Evolutionary conservation across 2,888 invertebrate genomes (phyloP), one percentile per base, ranked within the genome.

Genomic region (Diarsia rubi): DNA sequence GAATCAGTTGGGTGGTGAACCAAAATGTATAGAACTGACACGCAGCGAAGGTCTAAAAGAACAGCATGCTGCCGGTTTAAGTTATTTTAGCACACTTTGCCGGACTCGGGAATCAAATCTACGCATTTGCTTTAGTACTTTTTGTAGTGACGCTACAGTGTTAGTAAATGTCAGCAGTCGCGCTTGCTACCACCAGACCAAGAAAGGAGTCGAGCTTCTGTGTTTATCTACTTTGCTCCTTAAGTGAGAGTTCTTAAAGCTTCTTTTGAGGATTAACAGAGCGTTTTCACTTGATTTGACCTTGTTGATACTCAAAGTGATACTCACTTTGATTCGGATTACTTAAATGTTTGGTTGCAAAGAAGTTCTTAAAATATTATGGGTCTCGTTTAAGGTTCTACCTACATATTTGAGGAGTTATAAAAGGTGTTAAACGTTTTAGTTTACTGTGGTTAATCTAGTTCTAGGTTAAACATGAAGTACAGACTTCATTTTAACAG

Each of bases 191-290:
- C 54, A 52, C 8, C 8, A 27, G 3, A 57, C 27, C 16, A 27
- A 57, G 57, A 19, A 31, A 9, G 3, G 3, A 44, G n/a, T n/a
- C 12, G 12, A 12, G 5, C 72, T 72, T 73, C 47, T 59, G 57
- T 27, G 8, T 11, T 16, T 16, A 24, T 27, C 11, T 12, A 42
- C 47, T 8, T 31, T 24, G 16, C 45, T 9, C 27, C 14, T 63
- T 81, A 54, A 68, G 59, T 69, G 47, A 67, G 52, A 54, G 42
- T 14, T 49, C 21, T 67, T 42, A n/a, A 81, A 76, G 54, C 49
- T 24, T 65, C 77, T 81, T 72, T 63, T 49, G 47, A 52, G 69
- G 60, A 81, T 76, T 76, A 81, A 71, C 27, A 59, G 57, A 65
- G 42, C 44, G 54, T 59, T 80, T 81, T 65, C 68, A 66, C 47